Conservation (phyloP, 1,140 invertebrate species). For the Lordiphosa clarofinis region DNA sequence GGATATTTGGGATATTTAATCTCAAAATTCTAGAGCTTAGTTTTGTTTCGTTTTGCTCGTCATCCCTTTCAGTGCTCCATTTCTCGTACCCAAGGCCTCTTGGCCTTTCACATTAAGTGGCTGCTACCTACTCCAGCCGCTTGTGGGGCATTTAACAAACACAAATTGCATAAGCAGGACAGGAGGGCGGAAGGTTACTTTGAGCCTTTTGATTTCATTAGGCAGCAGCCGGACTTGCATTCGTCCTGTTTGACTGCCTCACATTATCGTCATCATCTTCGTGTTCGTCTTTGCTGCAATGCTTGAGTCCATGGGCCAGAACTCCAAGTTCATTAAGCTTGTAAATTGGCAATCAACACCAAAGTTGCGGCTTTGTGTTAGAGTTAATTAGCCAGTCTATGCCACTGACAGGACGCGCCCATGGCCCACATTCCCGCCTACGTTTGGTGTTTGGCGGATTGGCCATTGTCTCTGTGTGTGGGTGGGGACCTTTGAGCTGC, state of each 20-base stretch:
- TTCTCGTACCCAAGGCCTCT: not conserved
- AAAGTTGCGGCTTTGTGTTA: conserved; percentile 63
- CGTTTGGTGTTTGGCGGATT: conserved; percentile 7
- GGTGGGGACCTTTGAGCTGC: not conserved
- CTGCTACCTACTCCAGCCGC: not conserved
- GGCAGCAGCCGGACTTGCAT: conserved; percentile 24
- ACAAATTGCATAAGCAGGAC: conserved; percentile 29
- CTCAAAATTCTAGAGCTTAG: too few species aligned
- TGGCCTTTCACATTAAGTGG: conserved; percentile 1
- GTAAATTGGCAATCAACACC: conserved; percentile 65
- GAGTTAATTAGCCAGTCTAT: conserved; percentile 64
- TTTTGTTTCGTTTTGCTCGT: too few species aligned
- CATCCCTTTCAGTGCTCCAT: too few species aligned
- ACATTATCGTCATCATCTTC: not conserved
- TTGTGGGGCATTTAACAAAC: conserved; percentile 6
- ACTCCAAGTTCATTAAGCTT: conserved; percentile 56
- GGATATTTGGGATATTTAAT: too few species aligned
- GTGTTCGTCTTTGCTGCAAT: conserved; percentile 12
- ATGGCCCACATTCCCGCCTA: not conserved
- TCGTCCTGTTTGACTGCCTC: conserved; percentile 1
- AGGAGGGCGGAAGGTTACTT: conserved; percentile 5
- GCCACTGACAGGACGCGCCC: conserved; percentile 39
- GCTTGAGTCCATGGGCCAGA: not conserved
- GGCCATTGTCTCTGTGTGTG: conserved; percentile 1
- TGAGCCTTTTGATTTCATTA: conserved; percentile 42